A percentile compares a stretch with the other conserved stretches of the same genome.
These are phyloP conservation scores for Rhinolophus sinicus DNA, from an alignment of 2,113 vertebrate genomes.

Conservation along the genomic window DNA sequence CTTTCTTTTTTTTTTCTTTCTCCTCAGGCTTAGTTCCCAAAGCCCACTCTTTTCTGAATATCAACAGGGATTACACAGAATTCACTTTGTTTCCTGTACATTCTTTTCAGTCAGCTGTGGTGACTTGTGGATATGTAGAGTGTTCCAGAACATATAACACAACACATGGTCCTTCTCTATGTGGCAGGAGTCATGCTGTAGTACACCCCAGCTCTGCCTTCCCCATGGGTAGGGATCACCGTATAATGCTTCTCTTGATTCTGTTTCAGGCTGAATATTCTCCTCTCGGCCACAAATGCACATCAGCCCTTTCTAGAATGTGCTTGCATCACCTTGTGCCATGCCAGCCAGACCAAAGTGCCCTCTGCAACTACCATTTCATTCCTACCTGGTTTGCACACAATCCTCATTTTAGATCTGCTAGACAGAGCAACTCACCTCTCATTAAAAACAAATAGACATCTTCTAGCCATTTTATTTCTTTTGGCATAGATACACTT, in stretches of 20 bases:
- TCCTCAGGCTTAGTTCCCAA: not conserved
- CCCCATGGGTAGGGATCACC: rapidly evolving
- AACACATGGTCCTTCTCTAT: not conserved
- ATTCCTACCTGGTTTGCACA: not conserved
- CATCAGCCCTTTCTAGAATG: not conserved
- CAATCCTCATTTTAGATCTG: not conserved
- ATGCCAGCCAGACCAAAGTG: not conserved
- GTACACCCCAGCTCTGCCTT: not conserved
- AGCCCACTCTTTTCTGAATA: not conserved
- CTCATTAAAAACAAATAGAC: not conserved
- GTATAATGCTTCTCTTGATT: not conserved
- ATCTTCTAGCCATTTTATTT: not conserved
- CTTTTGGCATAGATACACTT: not conserved
- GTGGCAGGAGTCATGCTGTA: not conserved
- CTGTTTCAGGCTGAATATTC: rapidly evolving
- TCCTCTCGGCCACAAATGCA: not conserved
- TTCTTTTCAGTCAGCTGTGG: not conserved
- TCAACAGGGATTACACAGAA: not conserved
- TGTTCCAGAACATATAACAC: not conserved
- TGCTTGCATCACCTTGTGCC: not conserved
- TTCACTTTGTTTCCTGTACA: not conserved
- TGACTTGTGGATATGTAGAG: not conserved
- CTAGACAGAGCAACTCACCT: not conserved
- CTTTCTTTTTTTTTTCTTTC: not conserved
- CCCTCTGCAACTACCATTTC: not conserved